Base-by-base conservation (phyloP, 2,113 vertebrate genomes). In the Grus americana region DNA sequence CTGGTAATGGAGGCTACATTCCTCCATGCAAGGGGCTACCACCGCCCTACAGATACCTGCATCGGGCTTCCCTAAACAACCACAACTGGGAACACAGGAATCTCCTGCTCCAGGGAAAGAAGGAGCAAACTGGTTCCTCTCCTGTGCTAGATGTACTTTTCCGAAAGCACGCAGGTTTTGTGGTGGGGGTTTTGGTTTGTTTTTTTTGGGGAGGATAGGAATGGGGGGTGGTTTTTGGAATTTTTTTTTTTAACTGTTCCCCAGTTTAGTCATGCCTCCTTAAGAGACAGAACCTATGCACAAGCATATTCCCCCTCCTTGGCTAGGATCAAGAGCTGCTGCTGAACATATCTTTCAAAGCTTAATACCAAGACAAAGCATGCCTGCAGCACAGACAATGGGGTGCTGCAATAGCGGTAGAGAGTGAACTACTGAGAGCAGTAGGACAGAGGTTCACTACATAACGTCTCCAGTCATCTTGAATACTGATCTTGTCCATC, bases 1-100 rank as follows among this genome's bases (percentile, higher is more conserved):
- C 3, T 15, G 13, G 6, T 7, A 27, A 26, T 0, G 8, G 13
- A 44, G 24, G 20, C 29, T n/a, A 0, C 0, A 0, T 0, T 73
- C 30, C 83, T 50, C 44, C 20, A 1, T 1, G 46, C 20, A 23
- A 61, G 34, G 42, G 47, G 13, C 24, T 36, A 46, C 18, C 61
- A 10, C 12, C 50, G 13, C 50, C 11, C n/a, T 32, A 18, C 1
- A 50, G 19, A 32, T 15, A 38, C 26, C 75, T 47, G 55, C 55
- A 58, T 9, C 40, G 40, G 42, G 23, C n/a, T 52, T 63, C 88
- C 59, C 42, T 27, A 4, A 85, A 59, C 27, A 59, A 34, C 17
- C 15, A 29, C 73, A 87, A 20, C 18, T 11, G 21, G 46, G 38
- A 86, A 59, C 36, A 50, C 4, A 34, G 65, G 4, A 55, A 76